Conservation (phyloP, 2,888 invertebrate species). For the Spodoptera exigua region DNA sequence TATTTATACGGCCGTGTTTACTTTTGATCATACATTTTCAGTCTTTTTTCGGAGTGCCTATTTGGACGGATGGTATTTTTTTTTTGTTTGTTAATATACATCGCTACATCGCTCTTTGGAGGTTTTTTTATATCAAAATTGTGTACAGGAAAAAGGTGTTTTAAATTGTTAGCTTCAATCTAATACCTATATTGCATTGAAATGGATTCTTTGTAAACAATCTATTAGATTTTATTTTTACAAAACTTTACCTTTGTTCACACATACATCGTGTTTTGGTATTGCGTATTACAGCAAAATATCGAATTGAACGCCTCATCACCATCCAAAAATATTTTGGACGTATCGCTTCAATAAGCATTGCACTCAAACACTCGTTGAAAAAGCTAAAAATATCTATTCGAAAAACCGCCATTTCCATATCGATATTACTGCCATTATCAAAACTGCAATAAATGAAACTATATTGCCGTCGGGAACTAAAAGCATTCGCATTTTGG, state of each 20-base stretch:
- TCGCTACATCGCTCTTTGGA: background rate
- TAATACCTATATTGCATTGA: too few relatives aligned
- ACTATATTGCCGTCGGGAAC: slow-evolving; percentile 40
- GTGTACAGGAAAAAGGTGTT: too few relatives aligned
- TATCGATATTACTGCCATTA: slow-evolving; percentile 22
- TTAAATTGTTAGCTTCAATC: too few relatives aligned
- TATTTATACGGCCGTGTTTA: slow-evolving; percentile 44
- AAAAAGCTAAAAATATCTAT: slow-evolving; percentile 5
- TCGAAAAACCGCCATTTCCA: slow-evolving; percentile 9
- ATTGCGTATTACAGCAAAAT: too few relatives aligned
- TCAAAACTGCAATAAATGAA: slow-evolving; percentile 41
- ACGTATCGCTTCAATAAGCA: too few relatives aligned
- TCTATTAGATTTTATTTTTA: too few relatives aligned
- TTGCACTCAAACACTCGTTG: background rate
- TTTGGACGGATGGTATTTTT: slow-evolving; percentile 16
- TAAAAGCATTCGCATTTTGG: slow-evolving; percentile 57
- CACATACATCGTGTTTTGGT: too few relatives aligned
- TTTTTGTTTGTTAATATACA: slow-evolving; percentile 9
- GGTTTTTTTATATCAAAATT: slow-evolving; percentile 1
- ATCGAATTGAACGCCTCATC: too few relatives aligned
- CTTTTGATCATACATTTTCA: slow-evolving; percentile 33
- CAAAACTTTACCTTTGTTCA: too few relatives aligned
- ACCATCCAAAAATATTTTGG: background rate
- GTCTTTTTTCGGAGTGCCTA: slow-evolving; percentile 22
- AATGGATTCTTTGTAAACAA: too few relatives aligned